Base-by-base conservation (phyloP, 2,113 vertebrate species). In the Butorides virescens region DNA sequence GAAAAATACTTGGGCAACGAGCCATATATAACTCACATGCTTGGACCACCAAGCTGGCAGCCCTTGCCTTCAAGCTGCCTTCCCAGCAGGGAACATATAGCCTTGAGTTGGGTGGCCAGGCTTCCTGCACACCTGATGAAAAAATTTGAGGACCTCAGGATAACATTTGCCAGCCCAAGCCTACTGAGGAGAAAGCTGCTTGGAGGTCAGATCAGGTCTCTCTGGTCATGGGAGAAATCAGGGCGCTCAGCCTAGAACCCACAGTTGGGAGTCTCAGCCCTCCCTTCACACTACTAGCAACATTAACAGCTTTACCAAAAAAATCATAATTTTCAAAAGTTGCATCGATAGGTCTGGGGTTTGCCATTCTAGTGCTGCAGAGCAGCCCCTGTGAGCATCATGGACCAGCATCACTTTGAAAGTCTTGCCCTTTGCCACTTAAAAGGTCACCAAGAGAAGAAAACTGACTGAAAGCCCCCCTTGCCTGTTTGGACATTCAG, bases 401-500 rank as follows among this genome's bases (percentile, higher is more conserved):
- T 59, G 70, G 15, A 85, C 17, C 66, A 44, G 7, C 16, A 86
- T 56, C 55, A 66, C 67, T 53, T 46, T 19, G 56, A 74, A 77
- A 94, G 13, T 34, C 29, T 49, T 53, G n/a, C n/a, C 56, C 87
- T 96, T 92, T 52, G 80, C 65, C 61, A 30, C 23, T 92, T 21
- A 71, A 77, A 92, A 95, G 14, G 11, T 39, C 88, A 34, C 34
- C 86, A 67, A 75, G 66, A 90, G 75, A 55, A 85, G 36, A 25
- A 88, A 74, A 81, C 81, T 62, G 70, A 19, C 37, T 88, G 58
- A 94, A 97, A 96, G 13, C 56, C 12, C 44, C 17, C 34, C 52
- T 84, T 53, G 52, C 39, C 25, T 96, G 66, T 56, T 81, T 73
- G 58, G 85, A 97, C 49, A 65, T 84, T 94, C 79, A 86, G 80